A percentile compares a stretch with the other conserved stretches of the same genome.
Evolutionary conservation across 2,888 invertebrate genomes (phyloP).

Genomic region (Anoplius nigerrimus): DNA sequence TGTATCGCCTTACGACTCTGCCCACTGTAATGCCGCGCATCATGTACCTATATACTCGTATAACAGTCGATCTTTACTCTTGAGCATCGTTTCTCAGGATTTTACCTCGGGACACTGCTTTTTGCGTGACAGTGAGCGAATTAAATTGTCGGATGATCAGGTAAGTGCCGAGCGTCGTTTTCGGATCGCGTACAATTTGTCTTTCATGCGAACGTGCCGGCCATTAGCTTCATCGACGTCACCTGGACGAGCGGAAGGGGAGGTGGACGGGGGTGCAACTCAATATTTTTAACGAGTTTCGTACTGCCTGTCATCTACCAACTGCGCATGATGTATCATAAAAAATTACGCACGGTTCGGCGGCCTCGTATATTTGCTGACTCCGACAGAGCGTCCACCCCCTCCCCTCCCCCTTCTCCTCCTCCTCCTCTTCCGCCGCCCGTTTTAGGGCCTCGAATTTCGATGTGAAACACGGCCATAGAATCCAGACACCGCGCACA

Average conservation of each 20-base stretch:
- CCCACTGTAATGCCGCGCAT: too few relatives aligned
- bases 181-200: neutral
- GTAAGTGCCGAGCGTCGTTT: too few relatives aligned
- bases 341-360: constrained; percentile 39
- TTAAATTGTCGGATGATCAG: too few relatives aligned
- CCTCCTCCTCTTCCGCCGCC: too few relatives aligned
- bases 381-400: constrained; percentile 24
- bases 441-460: constrained; percentile 25
- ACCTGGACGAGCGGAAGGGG: constrained; percentile 15
- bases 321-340: constrained; percentile 45
- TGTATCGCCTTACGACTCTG: too few relatives aligned
- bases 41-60: too few relatives aligned
- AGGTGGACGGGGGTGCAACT: constrained; percentile 19
- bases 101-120: too few relatives aligned
- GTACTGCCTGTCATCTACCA: constrained; percentile 37
- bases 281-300: constrained; percentile 41
- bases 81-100: too few relatives aligned
- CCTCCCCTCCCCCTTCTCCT: neutral
- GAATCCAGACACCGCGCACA: constrained; percentile 28
- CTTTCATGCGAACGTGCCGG: constrained; percentile 6
- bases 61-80: too few relatives aligned
- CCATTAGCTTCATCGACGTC: constrained; percentile 26
- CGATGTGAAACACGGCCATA: constrained; percentile 30
- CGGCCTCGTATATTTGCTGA: constrained; percentile 40
- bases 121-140: neutral